Base-by-base conservation (phyloP, 2,113 vertebrate species). In the Siphamia tubifer region DNA sequence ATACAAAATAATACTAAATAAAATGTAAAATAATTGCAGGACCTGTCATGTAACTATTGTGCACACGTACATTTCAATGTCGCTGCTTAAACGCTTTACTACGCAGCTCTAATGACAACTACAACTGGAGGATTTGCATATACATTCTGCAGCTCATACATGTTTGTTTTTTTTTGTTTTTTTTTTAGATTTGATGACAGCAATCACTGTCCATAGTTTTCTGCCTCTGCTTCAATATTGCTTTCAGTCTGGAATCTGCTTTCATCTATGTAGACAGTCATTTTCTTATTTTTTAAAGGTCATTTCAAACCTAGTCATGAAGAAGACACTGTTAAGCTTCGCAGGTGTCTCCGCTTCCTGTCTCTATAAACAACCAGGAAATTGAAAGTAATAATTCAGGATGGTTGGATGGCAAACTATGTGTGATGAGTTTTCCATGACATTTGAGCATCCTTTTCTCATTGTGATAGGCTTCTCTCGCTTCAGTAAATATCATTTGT, bases 201-300 rank as follows among this genome's bases (percentile, higher is more conserved):
- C 9, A 32, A 21, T 45, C 12, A 9, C 21, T 10, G 8, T 42
- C 11, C 4, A 20, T 8, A 0, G n/a, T 21, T 16, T 45, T 25
- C 31, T 4, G 11, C 6, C 16, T 42, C 44, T 52, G 12, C 5
- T 47, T 20, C 19, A 24, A 43, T 51, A 32, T 32, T 52, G 6
- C 35, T 74, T 21, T 71, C 39, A 30, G 25, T n/a, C 15, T 16
- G 30, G 38, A 38, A 32, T 4, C 19, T n/a, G n/a, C n/a, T n/a
- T n/a, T n/a, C n/a, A n/a, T n/a, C n/a, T n/a, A 54, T 78, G 12
- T 32, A 43, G n/a, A 56, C 79, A 43, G 34, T 62, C 12, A 48
- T 78, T 66, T 73, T 55, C 43, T 47, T 32, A 28, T 71, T 64
- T 72, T 58, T 57, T 42, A 69, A 77, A 85, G 77, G 80, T 83